A percentile compares a stretch with the other conserved stretches of the same genome.
Conservation (phyloP, 2,113 vertebrate species). For the Stomatorhinus ivindoensis region DNA sequence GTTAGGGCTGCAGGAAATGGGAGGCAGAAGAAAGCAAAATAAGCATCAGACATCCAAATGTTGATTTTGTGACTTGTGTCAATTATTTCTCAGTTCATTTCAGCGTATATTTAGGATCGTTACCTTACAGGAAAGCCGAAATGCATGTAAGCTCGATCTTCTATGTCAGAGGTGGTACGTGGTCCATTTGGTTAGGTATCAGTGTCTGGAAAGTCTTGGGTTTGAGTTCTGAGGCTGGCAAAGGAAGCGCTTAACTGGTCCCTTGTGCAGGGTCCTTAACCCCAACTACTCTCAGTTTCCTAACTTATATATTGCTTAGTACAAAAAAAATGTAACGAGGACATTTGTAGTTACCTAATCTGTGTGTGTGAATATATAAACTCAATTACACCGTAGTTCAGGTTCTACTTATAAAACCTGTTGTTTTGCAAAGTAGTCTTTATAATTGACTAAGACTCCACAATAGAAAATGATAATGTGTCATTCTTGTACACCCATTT, state of each 20-base stretch:
- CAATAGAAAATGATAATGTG: neutral
- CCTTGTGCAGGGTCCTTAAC: neutral
- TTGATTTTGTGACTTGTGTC: neutral
- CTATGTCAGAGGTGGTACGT: neutral
- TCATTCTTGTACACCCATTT: neutral
- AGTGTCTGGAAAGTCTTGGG: neutral
- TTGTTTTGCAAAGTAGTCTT: neutral
- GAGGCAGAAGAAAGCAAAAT: neutral
- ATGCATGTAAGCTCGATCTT: neutral
- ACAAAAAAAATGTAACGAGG: neutral
- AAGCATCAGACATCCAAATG: neutral
- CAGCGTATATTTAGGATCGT: neutral
- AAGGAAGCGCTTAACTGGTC: neutral
- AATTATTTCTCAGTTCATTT: neutral
- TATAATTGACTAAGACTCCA: neutral
- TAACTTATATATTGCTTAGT: neutral
- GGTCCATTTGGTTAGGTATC: neutral
- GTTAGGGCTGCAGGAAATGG: neutral
- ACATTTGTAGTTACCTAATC: neutral
- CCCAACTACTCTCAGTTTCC: neutral
- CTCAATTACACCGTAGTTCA: neutral
- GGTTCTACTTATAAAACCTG: neutral
- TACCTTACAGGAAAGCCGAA: neutral
- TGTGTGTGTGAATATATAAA: neutral
- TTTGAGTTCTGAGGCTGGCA: neutral